Evolutionary conservation across 2,888 invertebrate species (phyloP).

Genomic region (Meiosimyza decipiens): DNA sequence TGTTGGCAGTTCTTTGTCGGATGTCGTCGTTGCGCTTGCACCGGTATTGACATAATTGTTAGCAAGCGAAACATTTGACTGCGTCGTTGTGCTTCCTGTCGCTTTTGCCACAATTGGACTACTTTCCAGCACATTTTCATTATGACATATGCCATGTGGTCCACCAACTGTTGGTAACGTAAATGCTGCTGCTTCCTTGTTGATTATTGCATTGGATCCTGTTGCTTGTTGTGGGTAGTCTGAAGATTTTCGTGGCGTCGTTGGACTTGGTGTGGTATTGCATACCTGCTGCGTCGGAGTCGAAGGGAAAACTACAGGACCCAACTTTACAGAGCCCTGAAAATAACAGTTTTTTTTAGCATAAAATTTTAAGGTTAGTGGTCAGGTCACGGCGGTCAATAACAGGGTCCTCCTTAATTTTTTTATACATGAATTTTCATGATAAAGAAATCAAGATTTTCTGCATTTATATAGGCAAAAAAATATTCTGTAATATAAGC

Average conservation of each 20-base stretch:
- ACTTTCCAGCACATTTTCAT: constrained; percentile 62
- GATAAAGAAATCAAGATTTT: too few relatives aligned
- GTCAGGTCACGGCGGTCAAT: too few relatives aligned
- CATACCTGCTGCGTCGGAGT: constrained; percentile 69
- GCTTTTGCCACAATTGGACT: constrained; percentile 48
- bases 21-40: constrained; percentile 37
- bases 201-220: constrained; percentile 43
- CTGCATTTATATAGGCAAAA: too few relatives aligned
- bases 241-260: constrained; percentile 75
- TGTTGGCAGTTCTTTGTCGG: constrained; percentile 34
- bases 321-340: constrained; percentile 79
- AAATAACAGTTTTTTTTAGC: constrained; percentile 58
- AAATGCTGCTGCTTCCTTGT: constrained; percentile 40
- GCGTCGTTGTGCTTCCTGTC: constrained; percentile 37
- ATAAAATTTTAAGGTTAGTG: neutral
- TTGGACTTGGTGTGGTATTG: constrained; percentile 69
- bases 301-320: constrained; percentile 77
- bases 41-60: constrained; percentile 26
- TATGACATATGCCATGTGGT: constrained; percentile 9
- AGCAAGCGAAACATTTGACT: constrained; percentile 54
- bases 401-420: neutral
- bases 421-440: too few relatives aligned
- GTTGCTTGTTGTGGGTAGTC: constrained; percentile 71
- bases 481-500: too few relatives aligned
- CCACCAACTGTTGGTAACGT: constrained; percentile 34